Base-by-base conservation (phyloP, 2,888 invertebrate genomes). In the Biston betularia region DNA sequence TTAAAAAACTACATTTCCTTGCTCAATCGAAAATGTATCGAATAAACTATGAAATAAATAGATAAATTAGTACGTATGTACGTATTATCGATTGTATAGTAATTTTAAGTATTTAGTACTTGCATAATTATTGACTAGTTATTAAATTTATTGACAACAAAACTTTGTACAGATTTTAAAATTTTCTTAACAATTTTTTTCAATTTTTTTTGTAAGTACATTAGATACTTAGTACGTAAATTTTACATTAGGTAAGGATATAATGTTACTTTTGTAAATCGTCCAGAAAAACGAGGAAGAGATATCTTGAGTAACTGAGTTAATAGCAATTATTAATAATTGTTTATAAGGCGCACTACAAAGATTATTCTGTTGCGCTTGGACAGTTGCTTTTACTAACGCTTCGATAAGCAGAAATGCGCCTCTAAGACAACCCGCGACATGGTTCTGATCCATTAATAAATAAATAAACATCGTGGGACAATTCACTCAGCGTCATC, bases 301-400 rank as follows among this genome's bases (percentile, higher is more conserved):
- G 52, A 40, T 15, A 14, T 15, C n/a, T 34, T n/a, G 15, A 57
- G 35, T 55, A 54, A n/a, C 14, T 15, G 38, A 60, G 14, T 57
- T 50, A 50, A 56, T 65, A 46, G 50, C 50, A 54, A 62, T 65
- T 64, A 58, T 65, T 55, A 54, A n/a, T 56, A 62, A 57, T 61
- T 54, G 48, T 57, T 53, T 68, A 60, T 61, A 71, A 54, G 63
- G 65, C 65, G 54, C 81, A 84, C 85, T 80, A 82, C 84, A 84
- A 81, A 86, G 85, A 87, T 86, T 80, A 84, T 70, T 82, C 55
- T 75, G 92, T 86, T 80, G 71, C 89, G 91, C 86, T 82, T 87
- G 86, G 90, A 69, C 80, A 88, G 81, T 11, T 80, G 84, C 93
- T 93, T 90, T 93, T 92, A 82, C 91, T 72, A 83, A 89, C 89